A percentile compares a stretch with the other conserved stretches of the same genome.
Evolutionary conservation across 1,140 invertebrate genomes (phyloP).

Genomic region (Hypothenemus hampei): DNA sequence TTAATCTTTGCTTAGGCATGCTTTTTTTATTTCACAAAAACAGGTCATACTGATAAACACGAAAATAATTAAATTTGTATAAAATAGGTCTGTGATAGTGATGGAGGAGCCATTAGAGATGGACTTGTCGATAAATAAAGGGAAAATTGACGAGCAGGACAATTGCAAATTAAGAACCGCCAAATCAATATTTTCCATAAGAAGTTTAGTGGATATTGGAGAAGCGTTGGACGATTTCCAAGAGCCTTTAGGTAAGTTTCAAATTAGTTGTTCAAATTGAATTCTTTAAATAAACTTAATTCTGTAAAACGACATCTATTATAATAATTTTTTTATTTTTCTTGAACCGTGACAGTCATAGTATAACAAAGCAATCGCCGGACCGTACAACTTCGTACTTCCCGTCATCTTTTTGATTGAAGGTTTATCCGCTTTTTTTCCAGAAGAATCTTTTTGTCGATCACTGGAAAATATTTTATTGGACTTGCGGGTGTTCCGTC

Average conservation of each 20-base stretch:
- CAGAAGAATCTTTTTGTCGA: constrained; percentile 10
- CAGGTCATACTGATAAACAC: too few relatives aligned
- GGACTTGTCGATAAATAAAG: constrained; percentile 43
- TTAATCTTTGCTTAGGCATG: too few relatives aligned
- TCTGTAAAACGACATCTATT: constrained; percentile 19
- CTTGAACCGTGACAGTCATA: constrained; percentile 20
- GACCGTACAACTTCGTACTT: constrained; percentile 23
- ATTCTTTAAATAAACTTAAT: constrained; percentile 23
- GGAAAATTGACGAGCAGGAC: constrained; percentile 26
- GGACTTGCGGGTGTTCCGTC: constrained; percentile 22
- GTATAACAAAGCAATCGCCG: constrained; percentile 24
- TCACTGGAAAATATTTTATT: constrained; percentile 8
- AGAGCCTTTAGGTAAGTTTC: background rate
- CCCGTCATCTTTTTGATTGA: constrained; percentile 25
- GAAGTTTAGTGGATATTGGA: constrained; percentile 53
- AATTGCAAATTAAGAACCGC: constrained; percentile 48
- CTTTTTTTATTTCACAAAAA: too few relatives aligned
- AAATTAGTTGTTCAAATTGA: constrained; percentile 8
- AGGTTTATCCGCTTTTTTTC: constrained; percentile 24
- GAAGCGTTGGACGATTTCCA: constrained; percentile 36
- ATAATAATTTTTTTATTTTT: too few relatives aligned
- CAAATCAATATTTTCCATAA: constrained; percentile 54
- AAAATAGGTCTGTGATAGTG: too few relatives aligned
- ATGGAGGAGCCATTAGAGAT: constrained; percentile 33
- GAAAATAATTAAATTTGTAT: too few relatives aligned